These are phyloP conservation scores for Mormyrus proboscirostris DNA, from an alignment of 2,797 vertebrate genomes.

Conservation along the genomic window DNA sequence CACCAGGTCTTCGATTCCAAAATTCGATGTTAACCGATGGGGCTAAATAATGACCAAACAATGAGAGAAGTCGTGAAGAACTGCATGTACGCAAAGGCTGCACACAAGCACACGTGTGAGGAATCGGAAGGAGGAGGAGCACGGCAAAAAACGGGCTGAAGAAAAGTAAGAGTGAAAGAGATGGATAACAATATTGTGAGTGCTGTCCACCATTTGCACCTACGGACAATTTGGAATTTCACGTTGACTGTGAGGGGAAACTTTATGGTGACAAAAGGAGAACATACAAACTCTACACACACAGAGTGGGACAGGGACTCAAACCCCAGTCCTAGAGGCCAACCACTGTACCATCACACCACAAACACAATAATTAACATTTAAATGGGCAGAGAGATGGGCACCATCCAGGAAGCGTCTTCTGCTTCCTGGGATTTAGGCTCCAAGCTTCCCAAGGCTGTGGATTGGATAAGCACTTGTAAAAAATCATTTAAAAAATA, in stretches of 20 bases:
- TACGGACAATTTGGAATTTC: background rate
- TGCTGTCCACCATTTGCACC: background rate
- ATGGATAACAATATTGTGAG: background rate
- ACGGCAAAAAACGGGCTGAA: background rate
- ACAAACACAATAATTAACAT: background rate
- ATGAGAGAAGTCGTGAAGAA: background rate
- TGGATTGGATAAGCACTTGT: background rate
- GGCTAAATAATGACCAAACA: background rate
- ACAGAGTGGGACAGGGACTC: background rate
- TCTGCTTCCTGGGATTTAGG: background rate
- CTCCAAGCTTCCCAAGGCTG: background rate
- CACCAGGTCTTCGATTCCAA: background rate
- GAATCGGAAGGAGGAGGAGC: background rate
- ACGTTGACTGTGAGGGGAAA: background rate
- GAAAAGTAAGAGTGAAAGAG: background rate
- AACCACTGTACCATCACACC: background rate
- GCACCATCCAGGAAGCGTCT: background rate
- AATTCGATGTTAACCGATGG: background rate
- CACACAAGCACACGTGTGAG: background rate
- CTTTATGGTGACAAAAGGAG: background rate
- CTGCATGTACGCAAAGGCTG: background rate
- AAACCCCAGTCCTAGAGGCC: background rate
- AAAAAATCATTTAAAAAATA: background rate
- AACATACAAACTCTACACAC: background rate
- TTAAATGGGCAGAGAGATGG: background rate